Evolutionary conservation across 64 coral and sea anemone species (phyloP).

Genomic region (Montipora efflorescens): DNA sequence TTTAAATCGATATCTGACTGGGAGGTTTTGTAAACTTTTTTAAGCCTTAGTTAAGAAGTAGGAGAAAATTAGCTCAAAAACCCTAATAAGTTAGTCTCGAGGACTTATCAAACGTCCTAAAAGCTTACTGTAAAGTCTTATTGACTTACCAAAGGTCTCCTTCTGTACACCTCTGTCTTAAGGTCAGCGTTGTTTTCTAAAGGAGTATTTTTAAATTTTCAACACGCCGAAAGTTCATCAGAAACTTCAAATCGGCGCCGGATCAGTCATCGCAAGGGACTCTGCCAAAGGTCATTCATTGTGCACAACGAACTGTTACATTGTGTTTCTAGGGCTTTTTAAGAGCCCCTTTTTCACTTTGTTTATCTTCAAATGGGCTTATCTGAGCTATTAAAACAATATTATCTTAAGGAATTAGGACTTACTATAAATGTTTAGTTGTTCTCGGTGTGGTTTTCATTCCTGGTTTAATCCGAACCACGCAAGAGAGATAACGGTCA

Average conservation of each 20-base stretch:
- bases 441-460: not conserved
- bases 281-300: not conserved
- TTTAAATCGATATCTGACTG: not conserved
- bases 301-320: not conserved
- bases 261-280: no score
- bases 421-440: not conserved
- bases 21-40: slow-evolving; percentile 6
- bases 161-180: not conserved
- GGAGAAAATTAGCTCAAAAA: not conserved
- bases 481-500: not conserved
- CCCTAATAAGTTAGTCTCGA: not conserved
- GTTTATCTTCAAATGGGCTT: not conserved
- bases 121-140: not conserved
- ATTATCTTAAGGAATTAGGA: not conserved
- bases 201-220: not conserved
- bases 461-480: not conserved
- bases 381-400: not conserved
- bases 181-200: not conserved
- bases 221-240: no score
- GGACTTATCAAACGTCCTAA: not conserved
- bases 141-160: not conserved
- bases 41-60: not conserved
- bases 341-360: not conserved
- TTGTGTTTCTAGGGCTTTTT: not conserved
- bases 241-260: no score